Base-by-base conservation (phyloP, 2,888 invertebrate species). In the Andricus curvator region DNA sequence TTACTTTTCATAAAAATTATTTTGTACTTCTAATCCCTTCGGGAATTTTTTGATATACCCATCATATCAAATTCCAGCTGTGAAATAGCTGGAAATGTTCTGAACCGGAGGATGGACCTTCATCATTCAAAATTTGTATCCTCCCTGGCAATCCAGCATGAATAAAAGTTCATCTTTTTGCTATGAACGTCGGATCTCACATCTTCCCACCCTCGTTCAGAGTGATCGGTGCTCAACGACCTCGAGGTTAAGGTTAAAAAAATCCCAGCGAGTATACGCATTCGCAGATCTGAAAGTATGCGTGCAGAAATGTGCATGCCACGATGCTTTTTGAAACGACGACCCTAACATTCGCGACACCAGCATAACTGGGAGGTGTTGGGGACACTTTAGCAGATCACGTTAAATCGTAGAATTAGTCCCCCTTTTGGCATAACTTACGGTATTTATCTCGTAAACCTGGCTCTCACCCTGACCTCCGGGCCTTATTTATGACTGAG, bases 391-490 rank as follows among this genome's bases (percentile, higher is more conserved):
- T 85, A 86, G 88, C 87, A 86, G 88, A 89, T 90, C 89, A 84
- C 83, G 86, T 88, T 90, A 89, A 90, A 90, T 90, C 88, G 90
- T 89, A 85, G 90, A 90, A 88, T 90, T 90, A 90, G 85, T 84
- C 86, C 84, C 85, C 84, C 84, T 77, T 80, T 80, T 84, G 80
- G 86, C 87, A 89, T 90, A 90, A 90, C 90, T 90, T 87, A 88
- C 85, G 87, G 87, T 85, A 90, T 89, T 89, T 89, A 88, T 89
- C 88, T 85, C 87, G 85, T 88, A 88, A 88, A 88, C 84, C 86
- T 86, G 89, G 84, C 85, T 88, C 86, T 88, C 85, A 80, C 85
- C 83, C 86, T 88, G 87, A 88, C 89, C 88, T 86, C 86, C 78
- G 84, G 85, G 82, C 84, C 86, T 88, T 90, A 90, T 90, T 90